These are phyloP conservation scores for Acrocephalus kingi DNA, from an alignment of 2,113 vertebrate genomes.

Conservation along the genomic window DNA sequence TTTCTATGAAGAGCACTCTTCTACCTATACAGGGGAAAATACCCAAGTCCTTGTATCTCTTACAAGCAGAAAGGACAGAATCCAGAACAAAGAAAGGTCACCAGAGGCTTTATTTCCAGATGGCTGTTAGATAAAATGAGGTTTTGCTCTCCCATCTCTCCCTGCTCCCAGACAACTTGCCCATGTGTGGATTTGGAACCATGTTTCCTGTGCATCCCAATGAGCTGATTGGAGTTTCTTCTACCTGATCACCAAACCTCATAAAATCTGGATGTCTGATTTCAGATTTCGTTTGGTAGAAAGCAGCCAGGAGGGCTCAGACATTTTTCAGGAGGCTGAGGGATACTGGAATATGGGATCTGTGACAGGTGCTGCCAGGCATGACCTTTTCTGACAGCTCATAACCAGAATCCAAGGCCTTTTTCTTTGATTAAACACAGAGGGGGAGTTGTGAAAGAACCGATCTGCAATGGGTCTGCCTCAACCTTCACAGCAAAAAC, in stretches of 20 bases:
- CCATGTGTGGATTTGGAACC: fast-evolving
- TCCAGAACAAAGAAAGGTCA: background rate
- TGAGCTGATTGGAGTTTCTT: background rate
- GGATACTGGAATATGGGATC: no score
- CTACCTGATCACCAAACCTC: background rate
- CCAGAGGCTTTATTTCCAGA: background rate
- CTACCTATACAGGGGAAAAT: background rate
- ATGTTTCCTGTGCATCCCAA: background rate
- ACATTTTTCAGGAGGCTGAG: background rate
- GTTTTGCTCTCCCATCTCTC: background rate
- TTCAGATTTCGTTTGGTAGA: background rate
- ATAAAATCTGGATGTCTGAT: background rate
- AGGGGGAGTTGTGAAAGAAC: no score
- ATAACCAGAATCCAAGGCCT: no score
- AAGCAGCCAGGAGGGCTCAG: background rate
- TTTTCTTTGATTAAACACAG: no score
- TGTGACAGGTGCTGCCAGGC: no score
- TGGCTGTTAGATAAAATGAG: background rate
- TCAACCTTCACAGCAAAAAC: no score
- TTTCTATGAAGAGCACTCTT: background rate
- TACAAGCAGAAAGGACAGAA: background rate
- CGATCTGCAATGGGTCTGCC: no score
- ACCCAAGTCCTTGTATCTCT: background rate
- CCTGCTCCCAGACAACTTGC: background rate
- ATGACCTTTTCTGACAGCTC: no score